These are phyloP conservation scores for Trichopria drosophilae DNA, from an alignment of 2,888 invertebrate genomes.

Conservation along the genomic window DNA sequence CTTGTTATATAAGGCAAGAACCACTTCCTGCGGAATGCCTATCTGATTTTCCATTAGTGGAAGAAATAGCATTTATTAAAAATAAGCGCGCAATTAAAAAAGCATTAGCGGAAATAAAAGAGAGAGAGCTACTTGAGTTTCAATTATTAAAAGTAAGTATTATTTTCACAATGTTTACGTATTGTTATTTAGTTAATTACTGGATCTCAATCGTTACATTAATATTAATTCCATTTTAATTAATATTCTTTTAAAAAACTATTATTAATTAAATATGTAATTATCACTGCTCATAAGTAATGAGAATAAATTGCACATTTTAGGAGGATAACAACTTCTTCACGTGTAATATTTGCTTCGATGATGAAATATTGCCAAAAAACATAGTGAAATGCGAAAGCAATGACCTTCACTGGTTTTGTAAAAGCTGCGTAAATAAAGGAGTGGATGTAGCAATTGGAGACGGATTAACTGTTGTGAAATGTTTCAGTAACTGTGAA, in stretches of 20 bases:
- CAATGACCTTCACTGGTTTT: constrained; percentile 58
- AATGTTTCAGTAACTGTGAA: constrained; percentile 58
- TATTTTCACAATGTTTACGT: not conserved
- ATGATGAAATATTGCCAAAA: constrained; percentile 61
- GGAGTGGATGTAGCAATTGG: constrained; percentile 56
- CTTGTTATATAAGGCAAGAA: not conserved
- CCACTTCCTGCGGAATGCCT: not conserved
- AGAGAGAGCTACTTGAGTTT: constrained; percentile 47
- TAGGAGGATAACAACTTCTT: constrained; percentile 46
- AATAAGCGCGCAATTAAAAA: constrained; percentile 49
- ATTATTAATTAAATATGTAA: too few species aligned
- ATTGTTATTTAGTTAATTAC: not conserved
- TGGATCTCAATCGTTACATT: too few species aligned
- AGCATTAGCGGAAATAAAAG: constrained; percentile 45
- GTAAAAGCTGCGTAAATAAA: constrained; percentile 56
- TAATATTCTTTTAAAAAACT: too few species aligned
- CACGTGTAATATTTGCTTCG: constrained; percentile 63
- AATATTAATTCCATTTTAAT: too few species aligned
- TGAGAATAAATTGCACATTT: not conserved
- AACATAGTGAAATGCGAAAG: constrained; percentile 55
- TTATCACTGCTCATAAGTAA: not conserved
- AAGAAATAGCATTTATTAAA: constrained; percentile 50
- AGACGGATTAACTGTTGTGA: constrained; percentile 55
- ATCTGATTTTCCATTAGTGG: constrained; percentile 33
- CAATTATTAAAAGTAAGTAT: constrained; percentile 48